These are phyloP conservation scores for Kradibia gibbosae DNA, from an alignment of 1,140 invertebrate species.

Conservation along the genomic window DNA sequence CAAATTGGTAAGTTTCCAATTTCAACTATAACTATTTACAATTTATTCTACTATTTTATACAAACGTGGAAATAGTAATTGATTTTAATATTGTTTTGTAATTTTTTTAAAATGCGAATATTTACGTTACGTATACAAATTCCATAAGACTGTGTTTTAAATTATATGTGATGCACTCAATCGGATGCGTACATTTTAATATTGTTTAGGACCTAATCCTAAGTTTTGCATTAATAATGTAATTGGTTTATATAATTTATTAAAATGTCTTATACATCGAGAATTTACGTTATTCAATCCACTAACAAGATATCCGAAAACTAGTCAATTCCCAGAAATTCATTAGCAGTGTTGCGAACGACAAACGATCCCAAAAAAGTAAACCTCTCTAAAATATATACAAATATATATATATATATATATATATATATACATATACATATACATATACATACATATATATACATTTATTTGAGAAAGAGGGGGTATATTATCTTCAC, in stretches of 20 bases:
- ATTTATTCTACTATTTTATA: too few relatives aligned
- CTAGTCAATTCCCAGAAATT: conserved; percentile 32
- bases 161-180: too few relatives aligned
- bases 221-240: neutral
- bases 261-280: neutral
- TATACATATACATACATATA: neutral
- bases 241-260: conserved; percentile 23
- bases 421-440: neutral
- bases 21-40: too few relatives aligned
- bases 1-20: too few relatives aligned
- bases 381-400: neutral
- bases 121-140: too few relatives aligned
- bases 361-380: conserved; percentile 14
- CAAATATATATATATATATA: neutral
- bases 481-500: neutral
- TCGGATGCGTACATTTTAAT: neutral
- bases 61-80: too few relatives aligned
- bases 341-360: conserved; percentile 12
- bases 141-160: too few relatives aligned
- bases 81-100: too few relatives aligned
- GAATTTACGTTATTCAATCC: conserved; percentile 11
- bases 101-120: too few relatives aligned
- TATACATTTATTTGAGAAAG: neutral
- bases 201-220: neutral
- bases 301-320: conserved; percentile 26